Evolutionary conservation across 2,888 invertebrate genomes (phyloP), one percentile per base, ranked within the genome.

Genomic region (Cosmia trapezina): DNA sequence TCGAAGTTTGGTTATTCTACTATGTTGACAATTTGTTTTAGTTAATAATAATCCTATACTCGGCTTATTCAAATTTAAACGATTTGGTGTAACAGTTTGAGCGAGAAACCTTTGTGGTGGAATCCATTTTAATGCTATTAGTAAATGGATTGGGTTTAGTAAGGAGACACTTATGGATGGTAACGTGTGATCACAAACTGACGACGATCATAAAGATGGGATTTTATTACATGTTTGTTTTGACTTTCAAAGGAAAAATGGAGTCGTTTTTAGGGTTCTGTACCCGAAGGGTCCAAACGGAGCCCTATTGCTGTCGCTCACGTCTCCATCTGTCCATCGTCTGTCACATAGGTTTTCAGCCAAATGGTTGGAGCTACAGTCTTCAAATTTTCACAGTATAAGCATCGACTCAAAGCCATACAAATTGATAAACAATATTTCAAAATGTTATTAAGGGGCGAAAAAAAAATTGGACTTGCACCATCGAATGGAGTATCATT

Each of bases 121-220:
- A 89, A 90, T 90, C 92, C 89, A 77, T 86, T 89, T 84, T 91
- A 92, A 93, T 91, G 83, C 88, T 89, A 90, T 92, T 91, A 91
- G 88, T 87, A 85, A 89, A 88, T 86, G 87, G 87, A 89, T 88
- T 86, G 83, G 83, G 78, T 77, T 78, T 68, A 82, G 71, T 82
- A 84, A 86, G 83, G 75, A 83, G 72, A 68, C 80, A 49, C 56
- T 80, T 79, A 68, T 22, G 56, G 28, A 62, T 37, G 37, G 54
- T n/a, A n/a, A n/a, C n/a, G n/a, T 80, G 67, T 65, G 37, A 56
- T 56, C 45, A 62, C 37, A 37, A 77, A 77, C 28, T 70, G 61
- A 59, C 28, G 33, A 62, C 47, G 57, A 17, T 62, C 14, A 12
- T 76, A 66, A 28, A 28, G 3, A 49, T 28, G 45, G 19, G 19